Conservation (phyloP, 1,140 invertebrate genomes). For the Papilio glaucus region DNA sequence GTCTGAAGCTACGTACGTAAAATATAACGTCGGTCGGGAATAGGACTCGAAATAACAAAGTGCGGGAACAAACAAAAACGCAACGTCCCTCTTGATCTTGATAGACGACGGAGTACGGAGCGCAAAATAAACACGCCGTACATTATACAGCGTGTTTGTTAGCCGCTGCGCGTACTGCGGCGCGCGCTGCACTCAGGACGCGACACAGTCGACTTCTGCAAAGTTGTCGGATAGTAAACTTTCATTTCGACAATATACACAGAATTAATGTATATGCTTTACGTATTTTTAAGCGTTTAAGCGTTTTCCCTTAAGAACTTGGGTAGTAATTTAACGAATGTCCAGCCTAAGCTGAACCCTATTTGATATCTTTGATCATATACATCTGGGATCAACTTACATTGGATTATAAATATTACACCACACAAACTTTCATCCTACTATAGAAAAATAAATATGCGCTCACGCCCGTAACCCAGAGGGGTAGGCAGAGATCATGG, state of each 20-base stretch:
- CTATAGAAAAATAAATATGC: too few relatives aligned
- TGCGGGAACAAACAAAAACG: constrained; percentile 9
- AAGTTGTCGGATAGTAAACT: neutral
- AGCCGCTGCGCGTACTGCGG: neutral
- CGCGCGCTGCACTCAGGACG: neutral
- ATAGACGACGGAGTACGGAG: constrained; percentile 3
- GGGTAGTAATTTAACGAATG: too few relatives aligned
- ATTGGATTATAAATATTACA: too few relatives aligned
- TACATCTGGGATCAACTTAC: too few relatives aligned
- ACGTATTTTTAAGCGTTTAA: neutral
- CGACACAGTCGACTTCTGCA: neutral
- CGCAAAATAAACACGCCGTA: constrained; percentile 28
- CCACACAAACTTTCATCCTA: too few relatives aligned
- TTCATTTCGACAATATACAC: constrained; percentile 17
- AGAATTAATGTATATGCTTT: neutral
- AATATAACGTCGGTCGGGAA: neutral
- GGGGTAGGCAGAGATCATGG: too few relatives aligned
- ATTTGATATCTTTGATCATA: too few relatives aligned
- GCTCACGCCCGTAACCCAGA: too few relatives aligned
- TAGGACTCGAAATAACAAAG: constrained; percentile 4
- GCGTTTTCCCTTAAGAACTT: too few relatives aligned
- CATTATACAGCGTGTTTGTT: constrained; percentile 6
- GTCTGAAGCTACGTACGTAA: neutral
- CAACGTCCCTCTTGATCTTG: too few relatives aligned
- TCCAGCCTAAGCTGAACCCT: too few relatives aligned